Percentiles rank a stretch among this genome's conserved stretches.
Evolutionary conservation across 2,113 vertebrate genomes (phyloP).

Genomic region (Pipa parva): DNA sequence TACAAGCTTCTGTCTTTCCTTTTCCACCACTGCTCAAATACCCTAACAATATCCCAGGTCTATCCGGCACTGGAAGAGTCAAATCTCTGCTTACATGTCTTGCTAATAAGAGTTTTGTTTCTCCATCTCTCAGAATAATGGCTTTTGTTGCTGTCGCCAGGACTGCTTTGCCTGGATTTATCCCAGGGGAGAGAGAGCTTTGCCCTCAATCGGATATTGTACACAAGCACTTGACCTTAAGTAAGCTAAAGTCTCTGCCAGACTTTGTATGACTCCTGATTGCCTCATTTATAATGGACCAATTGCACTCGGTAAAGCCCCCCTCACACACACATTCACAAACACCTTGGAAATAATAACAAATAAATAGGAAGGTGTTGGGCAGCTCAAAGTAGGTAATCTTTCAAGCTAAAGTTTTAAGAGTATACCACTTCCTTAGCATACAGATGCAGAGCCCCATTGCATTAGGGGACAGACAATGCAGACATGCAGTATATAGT

Average conservation of each 20-base stretch:
- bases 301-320: conserved; percentile 25
- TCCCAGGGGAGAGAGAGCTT: conserved; percentile 35
- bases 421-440: not conserved
- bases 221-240: conserved; percentile 43
- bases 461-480: too few species aligned
- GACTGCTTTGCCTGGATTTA: conserved; percentile 38
- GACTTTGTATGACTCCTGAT: conserved; percentile 28
- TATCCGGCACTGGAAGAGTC: conserved; percentile 1
- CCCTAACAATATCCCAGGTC: too few species aligned
- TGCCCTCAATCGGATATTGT: conserved; percentile 42
- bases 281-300: conserved; percentile 38
- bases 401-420: conserved; percentile 3
- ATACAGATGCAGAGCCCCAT: not conserved
- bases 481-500: too few species aligned
- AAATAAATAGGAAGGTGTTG: conserved; percentile 1
- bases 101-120: conserved; percentile 40
- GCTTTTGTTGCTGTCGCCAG: conserved; percentile 38
- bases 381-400: conserved; percentile 8
- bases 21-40: not conserved
- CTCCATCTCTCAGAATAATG: conserved; percentile 41
- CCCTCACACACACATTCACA: conserved; percentile 8
- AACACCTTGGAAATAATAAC: conserved; percentile 14
- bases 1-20: not conserved
- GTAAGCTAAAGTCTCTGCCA: conserved; percentile 36
- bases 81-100: conserved; percentile 4